Evolutionary conservation across 1,140 invertebrate species (phyloP).

Genomic region (Dendroctonus ponderosae): DNA sequence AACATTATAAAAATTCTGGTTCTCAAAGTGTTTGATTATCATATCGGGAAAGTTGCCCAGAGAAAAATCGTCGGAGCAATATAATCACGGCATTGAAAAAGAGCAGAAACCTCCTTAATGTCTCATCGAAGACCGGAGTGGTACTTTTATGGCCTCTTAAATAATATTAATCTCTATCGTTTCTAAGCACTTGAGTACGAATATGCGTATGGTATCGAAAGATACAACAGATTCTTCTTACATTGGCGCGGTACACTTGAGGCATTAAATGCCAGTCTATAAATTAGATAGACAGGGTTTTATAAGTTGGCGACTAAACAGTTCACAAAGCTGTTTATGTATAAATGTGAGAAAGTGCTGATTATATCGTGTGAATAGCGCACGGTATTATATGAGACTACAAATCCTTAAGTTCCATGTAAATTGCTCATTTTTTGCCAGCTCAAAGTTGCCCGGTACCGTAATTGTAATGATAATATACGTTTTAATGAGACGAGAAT

Average conservation of each 20-base stretch:
- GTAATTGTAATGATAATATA: slow-evolving; percentile 10
- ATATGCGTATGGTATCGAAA: neutral
- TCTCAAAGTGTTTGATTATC: too few relatives aligned
- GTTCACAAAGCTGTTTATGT: slow-evolving; percentile 1
- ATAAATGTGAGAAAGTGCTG: slow-evolving; percentile 5
- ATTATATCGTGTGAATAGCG: slow-evolving; percentile 15
- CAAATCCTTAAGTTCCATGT: slow-evolving; percentile 5
- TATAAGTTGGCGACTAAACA: slow-evolving; percentile 7
- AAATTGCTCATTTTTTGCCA: slow-evolving; percentile 11
- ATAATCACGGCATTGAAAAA: too few relatives aligned
- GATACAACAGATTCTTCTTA: slow-evolving; percentile 2
- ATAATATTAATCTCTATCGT: neutral
- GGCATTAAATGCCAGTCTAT: slow-evolving; percentile 13
- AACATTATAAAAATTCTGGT: too few relatives aligned
- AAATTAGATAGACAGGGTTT: slow-evolving; percentile 17
- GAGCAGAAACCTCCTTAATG: too few relatives aligned
- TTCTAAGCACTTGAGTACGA: slow-evolving; percentile 4
- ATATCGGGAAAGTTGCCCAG: too few relatives aligned
- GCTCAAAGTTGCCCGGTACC: slow-evolving; percentile 1
- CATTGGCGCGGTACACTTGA: neutral
- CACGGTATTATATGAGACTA: neutral
- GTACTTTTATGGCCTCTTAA: neutral
- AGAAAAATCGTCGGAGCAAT: too few relatives aligned
- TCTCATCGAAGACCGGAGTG: neutral
- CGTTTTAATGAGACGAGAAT: slow-evolving; percentile 1